Evolutionary conservation across 1,140 invertebrate genomes (phyloP).

Genomic region (Halictus rubicundus): DNA sequence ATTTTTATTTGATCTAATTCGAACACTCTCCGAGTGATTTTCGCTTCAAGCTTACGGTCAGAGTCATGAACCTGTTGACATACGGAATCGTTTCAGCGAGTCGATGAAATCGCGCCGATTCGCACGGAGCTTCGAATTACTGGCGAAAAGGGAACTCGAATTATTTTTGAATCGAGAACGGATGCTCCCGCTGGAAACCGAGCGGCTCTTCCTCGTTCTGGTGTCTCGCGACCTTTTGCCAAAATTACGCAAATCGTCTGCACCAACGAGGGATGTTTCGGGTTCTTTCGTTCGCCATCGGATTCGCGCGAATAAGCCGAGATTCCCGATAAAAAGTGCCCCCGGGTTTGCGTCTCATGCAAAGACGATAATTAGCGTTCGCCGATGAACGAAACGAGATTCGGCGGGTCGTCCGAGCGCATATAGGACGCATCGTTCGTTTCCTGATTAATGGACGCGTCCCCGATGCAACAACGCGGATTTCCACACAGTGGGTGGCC

Average conservation of each 20-base stretch:
- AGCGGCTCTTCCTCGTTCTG: no score
- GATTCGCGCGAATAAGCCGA: neutral
- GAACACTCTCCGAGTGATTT: no score
- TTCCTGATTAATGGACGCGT: slow-evolving; percentile 42
- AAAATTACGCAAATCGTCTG: neutral
- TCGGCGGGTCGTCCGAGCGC: neutral
- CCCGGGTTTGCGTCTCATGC: slow-evolving; percentile 20
- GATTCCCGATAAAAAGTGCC: slow-evolving; percentile 1
- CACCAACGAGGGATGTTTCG: neutral
- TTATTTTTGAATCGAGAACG: no score
- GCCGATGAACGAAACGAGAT: slow-evolving; percentile 2
- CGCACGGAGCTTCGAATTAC: no score
- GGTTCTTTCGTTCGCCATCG: neutral
- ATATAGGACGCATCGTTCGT: slow-evolving; percentile 4
- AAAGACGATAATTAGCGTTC: slow-evolving; percentile 56
- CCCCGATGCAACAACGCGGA: neutral
- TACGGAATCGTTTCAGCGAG: neutral
- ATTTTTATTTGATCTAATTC: no score
- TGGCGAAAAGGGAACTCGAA: no score
- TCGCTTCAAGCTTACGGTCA: no score
- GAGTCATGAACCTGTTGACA: no score
- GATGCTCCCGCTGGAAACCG: no score
- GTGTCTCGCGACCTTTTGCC: no score
- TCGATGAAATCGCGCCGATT: no score
- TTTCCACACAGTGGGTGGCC: neutral